Conservation (phyloP, 2,113 vertebrate species). For the Anarhynchus alexandrinus region DNA sequence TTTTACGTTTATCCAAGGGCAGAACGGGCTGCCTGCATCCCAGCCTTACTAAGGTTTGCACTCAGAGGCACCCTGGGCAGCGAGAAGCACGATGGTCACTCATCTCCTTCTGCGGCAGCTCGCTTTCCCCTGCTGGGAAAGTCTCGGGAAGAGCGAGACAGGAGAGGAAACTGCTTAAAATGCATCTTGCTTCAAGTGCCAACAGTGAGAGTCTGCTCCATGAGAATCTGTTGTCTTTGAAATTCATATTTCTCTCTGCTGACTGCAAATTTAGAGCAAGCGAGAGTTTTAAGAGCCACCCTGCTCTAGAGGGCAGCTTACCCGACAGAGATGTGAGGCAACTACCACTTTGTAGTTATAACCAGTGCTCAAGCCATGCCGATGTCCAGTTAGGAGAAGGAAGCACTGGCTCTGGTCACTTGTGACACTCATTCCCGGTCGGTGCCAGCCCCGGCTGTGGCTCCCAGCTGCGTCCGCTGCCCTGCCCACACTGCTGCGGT, state of each 20-base stretch:
- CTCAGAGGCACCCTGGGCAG: background rate
- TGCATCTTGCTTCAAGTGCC: background rate
- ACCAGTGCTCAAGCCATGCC: background rate
- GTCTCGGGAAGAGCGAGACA: accelerated
- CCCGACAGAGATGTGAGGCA: accelerated
- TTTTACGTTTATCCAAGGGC: background rate
- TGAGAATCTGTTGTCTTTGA: background rate
- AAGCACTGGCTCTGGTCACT: background rate
- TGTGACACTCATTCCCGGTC: background rate
- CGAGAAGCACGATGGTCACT: background rate
- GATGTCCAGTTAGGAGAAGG: background rate
- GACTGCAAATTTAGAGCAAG: background rate
- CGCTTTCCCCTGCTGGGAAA: background rate
- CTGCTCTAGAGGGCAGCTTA: background rate
- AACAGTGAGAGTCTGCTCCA: background rate
- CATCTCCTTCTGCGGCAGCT: background rate
- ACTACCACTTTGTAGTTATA: background rate
- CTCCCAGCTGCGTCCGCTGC: background rate
- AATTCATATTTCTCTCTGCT: background rate
- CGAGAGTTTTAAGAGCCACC: background rate
- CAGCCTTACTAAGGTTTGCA: background rate
- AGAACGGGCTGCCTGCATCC: background rate
- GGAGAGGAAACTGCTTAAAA: background rate
- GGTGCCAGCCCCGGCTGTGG: background rate
- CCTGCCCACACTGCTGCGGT: background rate